Evolutionary conservation across 2,888 invertebrate species (phyloP).

Genomic region (Drosophila paranaensis): DNA sequence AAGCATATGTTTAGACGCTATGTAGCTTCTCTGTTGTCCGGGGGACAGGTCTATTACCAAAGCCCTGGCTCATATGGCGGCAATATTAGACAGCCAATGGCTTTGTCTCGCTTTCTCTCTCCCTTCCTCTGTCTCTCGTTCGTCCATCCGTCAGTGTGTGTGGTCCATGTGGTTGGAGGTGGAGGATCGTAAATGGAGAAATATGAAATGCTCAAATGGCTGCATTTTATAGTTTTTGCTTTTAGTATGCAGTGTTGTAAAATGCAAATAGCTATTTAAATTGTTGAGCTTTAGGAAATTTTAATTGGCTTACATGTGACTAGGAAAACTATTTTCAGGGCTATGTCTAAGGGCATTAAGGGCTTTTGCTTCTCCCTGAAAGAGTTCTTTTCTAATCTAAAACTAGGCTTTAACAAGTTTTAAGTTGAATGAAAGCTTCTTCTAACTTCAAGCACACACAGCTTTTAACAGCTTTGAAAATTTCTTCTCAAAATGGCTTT

Average conservation of each 20-base stretch:
- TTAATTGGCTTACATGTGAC: background rate
- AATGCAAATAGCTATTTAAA: constrained; percentile 13
- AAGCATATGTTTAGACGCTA: constrained; percentile 61
- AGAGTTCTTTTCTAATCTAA: too few species aligned
- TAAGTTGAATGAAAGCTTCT: too few species aligned
- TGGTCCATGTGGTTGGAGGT: constrained; percentile 24
- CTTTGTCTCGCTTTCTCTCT: background rate
- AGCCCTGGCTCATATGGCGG: constrained; percentile 39
- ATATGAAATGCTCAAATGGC: constrained; percentile 5
- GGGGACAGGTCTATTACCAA: constrained; percentile 69
- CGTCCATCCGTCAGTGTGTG: constrained; percentile 14
- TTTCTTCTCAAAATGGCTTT: background rate
- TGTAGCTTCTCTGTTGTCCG: constrained; percentile 14
- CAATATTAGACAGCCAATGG: constrained; percentile 26
- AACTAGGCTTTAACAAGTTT: too few species aligned
- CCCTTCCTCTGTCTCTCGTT: background rate
- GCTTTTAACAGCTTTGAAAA: background rate
- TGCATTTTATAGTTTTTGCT: constrained; percentile 24
- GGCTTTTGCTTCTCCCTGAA: too few species aligned
- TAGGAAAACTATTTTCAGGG: background rate
- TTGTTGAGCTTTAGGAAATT: constrained; percentile 18
- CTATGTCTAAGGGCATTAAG: background rate
- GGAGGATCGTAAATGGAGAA: constrained; percentile 26
- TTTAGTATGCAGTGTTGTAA: constrained; percentile 12
- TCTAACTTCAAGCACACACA: background rate